Evolutionary conservation across 2,113 vertebrate species (phyloP).

Genomic region (Neoarius graeffei): DNA sequence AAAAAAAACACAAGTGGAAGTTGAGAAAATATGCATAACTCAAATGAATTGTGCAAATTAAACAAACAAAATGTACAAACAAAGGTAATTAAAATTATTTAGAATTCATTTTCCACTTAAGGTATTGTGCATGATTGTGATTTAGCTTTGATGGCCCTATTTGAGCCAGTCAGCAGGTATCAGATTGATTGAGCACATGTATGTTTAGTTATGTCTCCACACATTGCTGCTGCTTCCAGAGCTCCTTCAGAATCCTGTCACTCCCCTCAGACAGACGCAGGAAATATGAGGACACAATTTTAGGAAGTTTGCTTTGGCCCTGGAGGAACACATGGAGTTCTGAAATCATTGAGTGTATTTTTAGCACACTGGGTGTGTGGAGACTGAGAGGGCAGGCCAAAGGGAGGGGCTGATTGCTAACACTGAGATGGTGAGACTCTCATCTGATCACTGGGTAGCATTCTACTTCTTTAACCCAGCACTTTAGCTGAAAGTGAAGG

Average conservation of each 20-base stretch:
- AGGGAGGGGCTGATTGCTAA: slow-evolving; percentile 18
- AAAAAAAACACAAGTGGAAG: neutral
- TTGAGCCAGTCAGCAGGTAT: neutral
- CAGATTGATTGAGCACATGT: neutral
- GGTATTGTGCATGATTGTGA: neutral
- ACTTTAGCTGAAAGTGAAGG: neutral
- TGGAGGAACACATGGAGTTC: slow-evolving; percentile 56
- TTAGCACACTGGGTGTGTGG: slow-evolving; percentile 51
- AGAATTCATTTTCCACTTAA: neutral
- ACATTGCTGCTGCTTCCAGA: slow-evolving; percentile 21
- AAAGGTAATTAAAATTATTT: neutral
- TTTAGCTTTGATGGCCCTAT: neutral
- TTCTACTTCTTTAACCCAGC: neutral
- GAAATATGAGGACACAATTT: slow-evolving; percentile 74
- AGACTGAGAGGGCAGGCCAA: slow-evolving; percentile 7
- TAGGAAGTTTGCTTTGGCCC: slow-evolving; percentile 76
- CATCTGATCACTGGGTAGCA: slow-evolving; percentile 18
- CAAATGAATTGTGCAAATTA: neutral
- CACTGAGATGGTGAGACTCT: neutral
- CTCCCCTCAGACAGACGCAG: slow-evolving; percentile 54
- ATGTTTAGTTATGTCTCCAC: slow-evolving; percentile 9
- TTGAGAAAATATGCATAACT: neutral
- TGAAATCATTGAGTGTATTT: slow-evolving; percentile 61
- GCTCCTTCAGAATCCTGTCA: slow-evolving; percentile 60
- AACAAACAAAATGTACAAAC: neutral